phyloP scores from a whole-genome alignment of 2,113 vertebrate species.

The Eira barbara region DNA sequence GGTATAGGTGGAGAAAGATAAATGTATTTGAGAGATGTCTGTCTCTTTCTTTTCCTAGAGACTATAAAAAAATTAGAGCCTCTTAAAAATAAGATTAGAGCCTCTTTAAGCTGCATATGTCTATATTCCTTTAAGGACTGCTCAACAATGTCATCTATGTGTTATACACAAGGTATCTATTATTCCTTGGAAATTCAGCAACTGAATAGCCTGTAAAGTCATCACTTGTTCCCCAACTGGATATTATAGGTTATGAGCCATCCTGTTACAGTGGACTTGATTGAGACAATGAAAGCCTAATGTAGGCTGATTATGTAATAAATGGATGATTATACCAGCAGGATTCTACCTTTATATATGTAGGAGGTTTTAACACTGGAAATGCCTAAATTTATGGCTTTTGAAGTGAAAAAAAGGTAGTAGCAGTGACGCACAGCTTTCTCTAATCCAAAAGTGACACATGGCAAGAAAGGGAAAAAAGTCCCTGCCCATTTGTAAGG shows the following conservation, averaged over 20 bases:
- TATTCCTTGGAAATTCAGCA: conserved; percentile 26
- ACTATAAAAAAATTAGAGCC: conserved; percentile 3
- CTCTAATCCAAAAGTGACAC: background rate
- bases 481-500: background rate
- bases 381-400: background rate
- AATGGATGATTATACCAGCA: conserved; percentile 6
- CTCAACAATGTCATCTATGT: background rate
- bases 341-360: conserved; percentile 9
- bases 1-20: background rate
- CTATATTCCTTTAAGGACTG: conserved; percentile 16
- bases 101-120: conserved; percentile 20
- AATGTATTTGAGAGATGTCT: background rate
- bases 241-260: conserved; percentile 11
- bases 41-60: conserved; percentile 40
- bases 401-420: conserved; percentile 32
- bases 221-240: background rate
- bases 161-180: background rate
- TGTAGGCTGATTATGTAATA: background rate
- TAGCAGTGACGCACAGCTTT: background rate
- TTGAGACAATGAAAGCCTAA: background rate
- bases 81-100: conserved; percentile 30
- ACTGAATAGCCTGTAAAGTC: background rate
- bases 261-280: conserved; percentile 4
- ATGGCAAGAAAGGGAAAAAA: background rate
- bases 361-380: background rate